Conservation (phyloP, 2,797 vertebrate species). For the Holocentrus rufus region DNA sequence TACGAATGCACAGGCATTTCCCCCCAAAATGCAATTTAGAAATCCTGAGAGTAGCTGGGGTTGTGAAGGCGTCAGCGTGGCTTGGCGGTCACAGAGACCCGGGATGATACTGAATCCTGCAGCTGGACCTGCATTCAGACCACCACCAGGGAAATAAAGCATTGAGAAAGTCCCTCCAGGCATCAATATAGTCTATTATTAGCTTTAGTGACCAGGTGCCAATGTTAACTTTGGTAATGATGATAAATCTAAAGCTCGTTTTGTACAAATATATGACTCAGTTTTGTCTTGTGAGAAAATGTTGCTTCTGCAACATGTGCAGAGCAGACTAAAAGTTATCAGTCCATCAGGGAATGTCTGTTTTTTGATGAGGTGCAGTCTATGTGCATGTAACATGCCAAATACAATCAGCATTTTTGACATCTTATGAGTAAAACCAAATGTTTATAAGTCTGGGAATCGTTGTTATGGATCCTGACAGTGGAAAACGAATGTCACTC, state of each 20-base stretch:
- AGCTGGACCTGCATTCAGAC: background rate
- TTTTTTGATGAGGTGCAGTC: conserved; percentile 5
- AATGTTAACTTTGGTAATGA: background rate
- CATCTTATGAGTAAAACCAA: conserved; percentile 5
- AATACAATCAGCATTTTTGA: conserved; percentile 4
- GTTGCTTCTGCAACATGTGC: background rate
- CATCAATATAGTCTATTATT: background rate
- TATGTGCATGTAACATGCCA: background rate
- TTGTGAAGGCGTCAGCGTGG: conserved; percentile 32
- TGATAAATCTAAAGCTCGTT: background rate
- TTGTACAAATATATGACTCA: too few species aligned
- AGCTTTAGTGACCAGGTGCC: background rate
- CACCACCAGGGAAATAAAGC: too few species aligned
- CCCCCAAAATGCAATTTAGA: conserved; percentile 13
- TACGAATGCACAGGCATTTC: conserved; percentile 4
- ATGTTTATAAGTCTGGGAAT: conserved; percentile 17
- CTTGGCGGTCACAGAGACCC: background rate
- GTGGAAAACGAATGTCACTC: background rate
- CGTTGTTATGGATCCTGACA: background rate
- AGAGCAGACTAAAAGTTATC: background rate
- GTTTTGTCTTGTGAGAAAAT: background rate
- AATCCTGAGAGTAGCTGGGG: conserved; percentile 14
- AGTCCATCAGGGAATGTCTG: background rate
- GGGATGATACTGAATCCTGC: background rate
- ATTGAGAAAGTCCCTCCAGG: too few species aligned